Percentiles rank a stretch among this genome's conserved stretches.
Conservation (phyloP, 2,797 vertebrate genomes). For the Betta splendens region DNA sequence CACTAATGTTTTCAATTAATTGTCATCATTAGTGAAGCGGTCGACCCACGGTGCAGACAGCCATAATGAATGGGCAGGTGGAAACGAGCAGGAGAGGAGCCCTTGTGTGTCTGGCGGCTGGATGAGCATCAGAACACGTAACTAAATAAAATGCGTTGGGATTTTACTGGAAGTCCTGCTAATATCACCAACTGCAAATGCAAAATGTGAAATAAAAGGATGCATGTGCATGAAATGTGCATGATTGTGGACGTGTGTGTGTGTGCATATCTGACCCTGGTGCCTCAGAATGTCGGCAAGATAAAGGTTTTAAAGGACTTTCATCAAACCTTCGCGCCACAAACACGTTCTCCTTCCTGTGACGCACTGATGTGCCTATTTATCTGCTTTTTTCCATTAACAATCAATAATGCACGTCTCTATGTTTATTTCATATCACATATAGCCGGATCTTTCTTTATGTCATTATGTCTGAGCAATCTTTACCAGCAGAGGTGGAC, state of each 20-base stretch:
- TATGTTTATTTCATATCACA: constrained; percentile 48
- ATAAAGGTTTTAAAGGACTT: constrained; percentile 15
- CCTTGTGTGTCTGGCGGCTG: constrained; percentile 61
- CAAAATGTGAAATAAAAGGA: constrained; percentile 2
- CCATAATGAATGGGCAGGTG: constrained; percentile 72
- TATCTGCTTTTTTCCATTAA: constrained; percentile 39
- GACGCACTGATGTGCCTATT: constrained; percentile 25
- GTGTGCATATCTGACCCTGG: neutral
- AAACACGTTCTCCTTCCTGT: constrained; percentile 2
- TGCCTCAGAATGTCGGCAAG: constrained; percentile 9
- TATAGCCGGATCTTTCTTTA: constrained; percentile 32
- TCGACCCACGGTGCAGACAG: constrained; percentile 60
- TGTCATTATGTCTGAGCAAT: constrained; percentile 45
- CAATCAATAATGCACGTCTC: constrained; percentile 40
- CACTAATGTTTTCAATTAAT: constrained; percentile 80
- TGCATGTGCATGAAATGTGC: neutral
- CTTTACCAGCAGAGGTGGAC: constrained; percentile 30
- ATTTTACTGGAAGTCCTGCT: too few relatives aligned
- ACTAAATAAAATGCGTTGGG: too few relatives aligned
- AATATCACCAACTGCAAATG: constrained; percentile 18
- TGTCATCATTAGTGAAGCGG: constrained; percentile 79
- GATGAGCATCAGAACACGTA: constrained; percentile 49
- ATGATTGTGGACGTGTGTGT: neutral
- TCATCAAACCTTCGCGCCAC: constrained; percentile 28
- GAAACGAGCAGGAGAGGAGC: constrained; percentile 43